These are phyloP conservation scores for Cydia pomonella DNA, from an alignment of 1,140 invertebrate genomes.

Conservation along the genomic window DNA sequence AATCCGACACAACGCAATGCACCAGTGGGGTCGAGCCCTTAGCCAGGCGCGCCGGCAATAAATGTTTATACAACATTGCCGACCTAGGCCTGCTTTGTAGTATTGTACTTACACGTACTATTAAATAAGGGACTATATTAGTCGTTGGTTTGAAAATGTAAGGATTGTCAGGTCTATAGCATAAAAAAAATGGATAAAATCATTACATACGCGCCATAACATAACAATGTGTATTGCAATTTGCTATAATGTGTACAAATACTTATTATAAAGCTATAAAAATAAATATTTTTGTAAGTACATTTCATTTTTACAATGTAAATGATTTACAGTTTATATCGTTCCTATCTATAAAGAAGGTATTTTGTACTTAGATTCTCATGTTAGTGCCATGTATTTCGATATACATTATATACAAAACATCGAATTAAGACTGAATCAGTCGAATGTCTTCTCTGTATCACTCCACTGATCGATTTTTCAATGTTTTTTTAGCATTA, in stretches of 20 bases:
- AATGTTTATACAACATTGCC: too few relatives aligned
- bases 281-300: conserved; percentile 62
- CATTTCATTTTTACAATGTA: conserved; percentile 60
- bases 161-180: neutral
- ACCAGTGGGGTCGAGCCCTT: too few relatives aligned
- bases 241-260: conserved; percentile 51
- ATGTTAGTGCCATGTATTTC: conserved; percentile 69
- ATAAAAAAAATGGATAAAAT: too few relatives aligned
- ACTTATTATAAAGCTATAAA: conserved; percentile 53
- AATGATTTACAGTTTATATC: conserved; percentile 53
- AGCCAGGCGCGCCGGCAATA: too few relatives aligned
- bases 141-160: too few relatives aligned
- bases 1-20: too few relatives aligned
- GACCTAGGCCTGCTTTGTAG: too few relatives aligned
- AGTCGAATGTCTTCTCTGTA: conserved; percentile 43
- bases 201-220: too few relatives aligned
- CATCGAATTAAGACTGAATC: conserved; percentile 75
- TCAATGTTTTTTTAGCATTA: too few relatives aligned
- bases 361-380: conserved; percentile 64
- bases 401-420: conserved; percentile 45
- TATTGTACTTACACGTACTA: too few relatives aligned
- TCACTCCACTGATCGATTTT: neutral
- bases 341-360: conserved; percentile 60
- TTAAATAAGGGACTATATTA: too few relatives aligned
- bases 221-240: neutral